Evolutionary conservation across 2,797 vertebrate genomes (phyloP), one percentile per base, ranked within the genome.

Genomic region (Triplophysa yarkandensis): DNA sequence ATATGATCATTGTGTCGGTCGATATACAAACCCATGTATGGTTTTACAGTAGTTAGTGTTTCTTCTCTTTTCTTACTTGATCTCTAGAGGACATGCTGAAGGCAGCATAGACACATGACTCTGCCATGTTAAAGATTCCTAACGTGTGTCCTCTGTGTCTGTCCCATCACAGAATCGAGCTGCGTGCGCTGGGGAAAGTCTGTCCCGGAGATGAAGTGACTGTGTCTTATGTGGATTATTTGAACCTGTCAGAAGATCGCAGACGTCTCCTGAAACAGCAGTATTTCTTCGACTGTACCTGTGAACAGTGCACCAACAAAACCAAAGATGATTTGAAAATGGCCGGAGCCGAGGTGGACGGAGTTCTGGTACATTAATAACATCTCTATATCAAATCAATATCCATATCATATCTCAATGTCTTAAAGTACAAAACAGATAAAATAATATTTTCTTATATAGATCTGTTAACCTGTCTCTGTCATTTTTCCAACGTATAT

Each of bases 281-380:
- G 28, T 99, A 99, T 77, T 97, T 93, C 88, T 99, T 99, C 0
- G 93, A 97, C 85, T 99, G 98, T 83, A 87, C 91, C 0, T 99
- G 98, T 0, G 93, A 97, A 62, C 90, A 98, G 82, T 99, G 98
- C 88, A 92, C 89, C 65, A 90, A 94, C 34, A 87, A 84, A 77
- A 88, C 87, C 83, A 96, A 95, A 72, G 96, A 99, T 0, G 94
- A 98, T 67, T 74, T 98, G 77, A 95, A 98, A 87, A 46, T 95
- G 86, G 96, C 83, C 0, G 92, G 92, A 75, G 91, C 85, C 25
- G 93, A 90, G 0, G 85, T 80, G 83, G 94, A 93, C 0, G 90
- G 91, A 43, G 89, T 90, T 44, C 96, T 95, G 96, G 97, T 65
- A 36, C 0, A 32, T 27, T 34, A 4, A 4, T 3, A 8, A 23